phyloP scores from a whole-genome alignment of 2,113 vertebrate species.

The Dermatemys mawii region DNA sequence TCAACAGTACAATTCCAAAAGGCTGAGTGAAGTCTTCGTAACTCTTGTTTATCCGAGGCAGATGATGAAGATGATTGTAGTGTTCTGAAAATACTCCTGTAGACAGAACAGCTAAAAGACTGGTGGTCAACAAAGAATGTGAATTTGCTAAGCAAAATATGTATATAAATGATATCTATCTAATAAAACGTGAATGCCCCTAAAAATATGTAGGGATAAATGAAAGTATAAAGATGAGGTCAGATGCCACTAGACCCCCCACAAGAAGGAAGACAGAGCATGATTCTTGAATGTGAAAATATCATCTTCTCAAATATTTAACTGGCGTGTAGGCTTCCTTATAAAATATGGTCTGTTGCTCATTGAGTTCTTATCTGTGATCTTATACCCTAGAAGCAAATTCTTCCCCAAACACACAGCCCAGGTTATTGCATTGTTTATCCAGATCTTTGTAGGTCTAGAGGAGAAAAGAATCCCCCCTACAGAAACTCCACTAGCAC shows the following conservation, averaged over 20 bases:
- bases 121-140: background rate
- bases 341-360: background rate
- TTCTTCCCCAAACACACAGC: background rate
- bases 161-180: background rate
- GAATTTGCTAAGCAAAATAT: background rate
- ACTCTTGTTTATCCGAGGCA: background rate
- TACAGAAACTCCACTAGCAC: background rate
- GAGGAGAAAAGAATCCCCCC: background rate
- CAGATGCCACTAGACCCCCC: background rate
- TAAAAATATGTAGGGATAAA: background rate
- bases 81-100: background rate
- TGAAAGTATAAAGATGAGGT: background rate
- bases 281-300: background rate
- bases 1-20: background rate
- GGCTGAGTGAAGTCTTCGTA: background rate
- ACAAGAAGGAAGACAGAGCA: background rate
- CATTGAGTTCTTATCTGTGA: background rate
- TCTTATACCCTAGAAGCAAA: constrained; percentile 7
- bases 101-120: background rate
- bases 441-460: background rate
- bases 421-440: background rate
- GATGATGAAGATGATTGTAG: background rate
- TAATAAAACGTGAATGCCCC: background rate
- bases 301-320: background rate
- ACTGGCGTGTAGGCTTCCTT: background rate